Conservation (phyloP, 2,113 vertebrate genomes). For the Chlorocebus sabaeus region DNA sequence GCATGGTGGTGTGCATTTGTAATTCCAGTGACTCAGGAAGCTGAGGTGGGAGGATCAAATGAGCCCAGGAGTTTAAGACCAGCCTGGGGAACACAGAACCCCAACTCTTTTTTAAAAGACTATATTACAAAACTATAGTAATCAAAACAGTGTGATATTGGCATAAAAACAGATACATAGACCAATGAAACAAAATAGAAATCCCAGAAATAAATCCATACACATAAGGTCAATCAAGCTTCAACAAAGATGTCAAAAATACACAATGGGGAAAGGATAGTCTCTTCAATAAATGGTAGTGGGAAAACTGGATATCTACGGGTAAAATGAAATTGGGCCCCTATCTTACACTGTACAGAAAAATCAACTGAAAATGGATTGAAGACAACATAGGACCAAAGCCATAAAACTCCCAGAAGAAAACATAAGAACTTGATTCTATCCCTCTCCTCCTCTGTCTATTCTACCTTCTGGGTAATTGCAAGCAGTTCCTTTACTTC, state of each 20-base stretch:
- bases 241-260: background rate
- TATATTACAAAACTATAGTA: background rate
- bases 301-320: background rate
- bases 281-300: background rate
- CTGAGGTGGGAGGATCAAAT: background rate
- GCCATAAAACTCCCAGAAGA: background rate
- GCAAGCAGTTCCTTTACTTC: background rate
- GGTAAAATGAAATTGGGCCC: background rate
- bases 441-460: background rate
- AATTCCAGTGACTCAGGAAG: background rate
- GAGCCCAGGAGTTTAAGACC: background rate
- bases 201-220: background rate
- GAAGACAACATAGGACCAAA: background rate
- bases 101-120: background rate
- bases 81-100: background rate
- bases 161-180: background rate
- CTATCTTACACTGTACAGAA: background rate
- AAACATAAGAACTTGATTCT: background rate
- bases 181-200: background rate
- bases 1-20: background rate
- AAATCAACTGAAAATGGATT: background rate
- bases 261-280: background rate
- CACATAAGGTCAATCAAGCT: background rate
- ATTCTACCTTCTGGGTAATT: background rate
- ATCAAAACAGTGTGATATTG: background rate